Evolutionary conservation across 2,888 invertebrate species (phyloP).

Genomic region (Elysia crispata): DNA sequence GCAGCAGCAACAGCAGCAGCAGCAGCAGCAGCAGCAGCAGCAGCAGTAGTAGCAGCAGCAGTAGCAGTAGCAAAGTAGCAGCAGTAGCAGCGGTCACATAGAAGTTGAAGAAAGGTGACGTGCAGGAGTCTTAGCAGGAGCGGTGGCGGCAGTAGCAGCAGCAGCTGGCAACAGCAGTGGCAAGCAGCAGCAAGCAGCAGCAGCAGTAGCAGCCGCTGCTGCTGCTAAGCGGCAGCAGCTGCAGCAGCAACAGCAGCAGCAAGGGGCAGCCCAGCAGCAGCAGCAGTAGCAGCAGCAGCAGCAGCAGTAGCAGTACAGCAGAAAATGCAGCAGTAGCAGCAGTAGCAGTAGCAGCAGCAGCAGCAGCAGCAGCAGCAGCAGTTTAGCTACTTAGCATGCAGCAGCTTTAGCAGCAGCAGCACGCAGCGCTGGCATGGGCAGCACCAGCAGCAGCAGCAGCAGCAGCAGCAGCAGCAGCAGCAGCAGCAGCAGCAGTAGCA

Average conservation of each 20-base stretch:
- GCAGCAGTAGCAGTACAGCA: background rate
- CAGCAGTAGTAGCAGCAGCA: background rate
- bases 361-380: conserved; percentile 1
- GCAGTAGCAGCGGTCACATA: too few species aligned
- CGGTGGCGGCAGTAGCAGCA: background rate
- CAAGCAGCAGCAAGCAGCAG: too few species aligned
- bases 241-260: background rate
- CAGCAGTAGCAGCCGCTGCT: too few species aligned
- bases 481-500: background rate
- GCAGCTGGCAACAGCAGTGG: background rate
- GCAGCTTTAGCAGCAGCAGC: background rate
- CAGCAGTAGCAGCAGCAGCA: background rate
- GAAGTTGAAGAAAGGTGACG: background rate
- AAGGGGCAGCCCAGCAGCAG: too few species aligned
- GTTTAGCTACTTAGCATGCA: background rate
- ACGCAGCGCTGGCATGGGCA: background rate
- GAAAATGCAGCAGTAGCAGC: background rate
- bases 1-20: too few species aligned
- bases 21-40: conserved; percentile 1
- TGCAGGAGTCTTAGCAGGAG: background rate
- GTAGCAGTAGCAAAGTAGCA: too few species aligned
- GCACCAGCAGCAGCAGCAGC: conserved; percentile 4
- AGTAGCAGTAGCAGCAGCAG: background rate
- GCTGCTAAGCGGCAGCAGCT: too few species aligned
- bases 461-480: conserved; percentile 9